Conservation (phyloP, 2,888 invertebrate genomes). For the Lepas anatifera region DNA sequence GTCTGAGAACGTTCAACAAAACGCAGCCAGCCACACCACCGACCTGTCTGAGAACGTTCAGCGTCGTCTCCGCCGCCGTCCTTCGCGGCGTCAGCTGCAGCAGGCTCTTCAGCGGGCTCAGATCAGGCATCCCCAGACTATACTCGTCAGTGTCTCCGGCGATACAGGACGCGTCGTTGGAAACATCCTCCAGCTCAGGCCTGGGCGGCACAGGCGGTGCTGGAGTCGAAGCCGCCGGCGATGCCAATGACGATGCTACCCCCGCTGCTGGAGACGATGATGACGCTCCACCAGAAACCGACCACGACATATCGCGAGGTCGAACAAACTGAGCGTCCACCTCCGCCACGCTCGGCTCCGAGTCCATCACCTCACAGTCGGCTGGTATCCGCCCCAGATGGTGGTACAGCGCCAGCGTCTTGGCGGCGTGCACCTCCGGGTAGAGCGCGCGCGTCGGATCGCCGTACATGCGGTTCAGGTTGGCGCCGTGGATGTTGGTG, state of each 20-base stretch:
- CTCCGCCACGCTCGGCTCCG: constrained; percentile 7
- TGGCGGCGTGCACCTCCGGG: constrained; percentile 74
- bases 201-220: background rate
- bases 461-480: constrained; percentile 74
- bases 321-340: constrained; percentile 8
- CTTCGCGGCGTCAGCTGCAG: constrained; percentile 8
- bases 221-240: too few species aligned
- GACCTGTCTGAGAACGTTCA: too few species aligned
- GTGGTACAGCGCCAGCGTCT: constrained; percentile 45
- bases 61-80: background rate
- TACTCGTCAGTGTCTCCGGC: constrained; percentile 14
- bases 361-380: background rate
- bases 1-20: too few species aligned
- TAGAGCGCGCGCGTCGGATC: constrained; percentile 60
- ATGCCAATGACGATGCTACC: too few species aligned
- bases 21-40: too few species aligned
- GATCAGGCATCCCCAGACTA: constrained; percentile 1
- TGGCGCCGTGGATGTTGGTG: constrained; percentile 75
- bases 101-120: background rate
- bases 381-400: constrained; percentile 28
- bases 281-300: too few species aligned
- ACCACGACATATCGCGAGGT: constrained; percentile 10
- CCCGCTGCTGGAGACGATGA: too few species aligned
- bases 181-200: background rate
- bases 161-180: constrained; percentile 14